These are phyloP conservation scores for Sciurus niger DNA, from an alignment of 2,113 vertebrate species.

Conservation along the genomic window DNA sequence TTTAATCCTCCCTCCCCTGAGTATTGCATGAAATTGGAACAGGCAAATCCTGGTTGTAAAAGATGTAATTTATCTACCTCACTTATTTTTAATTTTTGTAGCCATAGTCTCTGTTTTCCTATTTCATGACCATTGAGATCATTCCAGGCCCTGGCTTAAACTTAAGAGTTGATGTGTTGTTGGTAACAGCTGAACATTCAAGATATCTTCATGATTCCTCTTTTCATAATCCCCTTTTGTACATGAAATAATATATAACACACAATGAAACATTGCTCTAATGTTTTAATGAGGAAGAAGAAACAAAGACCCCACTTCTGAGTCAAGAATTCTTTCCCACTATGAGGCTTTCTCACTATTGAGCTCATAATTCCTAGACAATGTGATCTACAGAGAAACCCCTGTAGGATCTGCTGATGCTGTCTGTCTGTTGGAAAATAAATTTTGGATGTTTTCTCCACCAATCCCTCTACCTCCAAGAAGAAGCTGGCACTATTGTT, in stretches of 20 bases:
- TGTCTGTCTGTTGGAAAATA: slow-evolving; percentile 93
- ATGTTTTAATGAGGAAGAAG: too few relatives aligned
- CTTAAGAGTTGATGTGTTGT: too few relatives aligned
- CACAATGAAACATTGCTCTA: too few relatives aligned
- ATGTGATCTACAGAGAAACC: slow-evolving; percentile 89
- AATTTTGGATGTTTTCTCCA: slow-evolving; percentile 92
- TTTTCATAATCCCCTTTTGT: slow-evolving; percentile 74
- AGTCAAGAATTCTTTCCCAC: too few relatives aligned
- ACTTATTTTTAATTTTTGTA: slow-evolving; percentile 88
- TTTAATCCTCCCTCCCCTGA: not conserved
- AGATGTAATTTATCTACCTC: slow-evolving; percentile 91
- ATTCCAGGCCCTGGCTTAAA: slow-evolving; percentile 87
- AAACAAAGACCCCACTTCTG: too few relatives aligned
- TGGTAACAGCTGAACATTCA: slow-evolving; percentile 77
- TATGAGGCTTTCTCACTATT: slow-evolving; percentile 84
- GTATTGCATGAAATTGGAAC: slow-evolving; percentile 83
- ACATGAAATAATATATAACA: too few relatives aligned
- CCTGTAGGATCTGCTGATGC: slow-evolving; percentile 91
- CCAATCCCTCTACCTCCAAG: too few relatives aligned
- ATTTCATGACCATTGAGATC: slow-evolving; percentile 87
- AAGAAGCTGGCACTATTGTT: not conserved
- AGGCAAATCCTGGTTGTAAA: slow-evolving; percentile 87
- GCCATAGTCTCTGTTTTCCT: slow-evolving; percentile 88
- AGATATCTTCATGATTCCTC: slow-evolving; percentile 73
- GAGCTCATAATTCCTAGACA: slow-evolving; percentile 87